A percentile compares a stretch with the other conserved stretches of the same genome.
Evolutionary conservation across 92 coral and sea anemone species (phyloP).

Genomic region (Epizoanthus ramosus): DNA sequence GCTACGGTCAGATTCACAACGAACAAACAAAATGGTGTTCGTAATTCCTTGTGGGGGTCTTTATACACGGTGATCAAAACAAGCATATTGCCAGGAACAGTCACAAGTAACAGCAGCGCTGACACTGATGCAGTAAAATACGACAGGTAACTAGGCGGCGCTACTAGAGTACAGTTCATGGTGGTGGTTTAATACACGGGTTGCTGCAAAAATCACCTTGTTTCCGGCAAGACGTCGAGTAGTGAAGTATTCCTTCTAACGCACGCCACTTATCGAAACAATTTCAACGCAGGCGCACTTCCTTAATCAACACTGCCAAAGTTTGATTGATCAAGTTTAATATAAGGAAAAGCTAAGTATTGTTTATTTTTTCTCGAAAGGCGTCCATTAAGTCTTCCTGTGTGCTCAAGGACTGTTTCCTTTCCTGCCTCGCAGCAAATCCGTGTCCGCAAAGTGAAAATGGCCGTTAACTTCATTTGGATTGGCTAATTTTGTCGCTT

Average conservation of each 20-base stretch:
- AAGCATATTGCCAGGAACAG: slow-evolving; percentile 34
- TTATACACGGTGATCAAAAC: slow-evolving; percentile 22
- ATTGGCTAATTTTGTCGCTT: no score
- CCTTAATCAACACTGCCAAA: background rate
- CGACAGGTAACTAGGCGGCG: slow-evolving; percentile 8
- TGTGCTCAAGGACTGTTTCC: background rate
- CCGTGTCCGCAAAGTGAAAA: no score
- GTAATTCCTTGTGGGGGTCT: slow-evolving; percentile 24
- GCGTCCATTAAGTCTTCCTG: slow-evolving; percentile 13
- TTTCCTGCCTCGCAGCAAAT: background rate
- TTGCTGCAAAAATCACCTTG: no score
- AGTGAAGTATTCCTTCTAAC: background rate
- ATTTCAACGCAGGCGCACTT: background rate
- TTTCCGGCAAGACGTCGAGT: background rate
- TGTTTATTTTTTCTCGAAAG: slow-evolving; percentile 5
- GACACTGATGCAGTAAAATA: slow-evolving; percentile 20
- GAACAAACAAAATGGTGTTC: slow-evolving; percentile 36
- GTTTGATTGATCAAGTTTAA: background rate
- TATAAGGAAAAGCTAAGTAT: background rate
- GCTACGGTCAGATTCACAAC: slow-evolving; percentile 26
- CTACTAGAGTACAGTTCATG: slow-evolving; percentile 11
- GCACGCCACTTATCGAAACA: background rate
- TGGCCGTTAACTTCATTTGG: no score
- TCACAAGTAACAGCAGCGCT: background rate
- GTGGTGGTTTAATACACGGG: background rate